Evolutionary conservation across 1,140 invertebrate species (phyloP).

Genomic region (Procambarus virginalis): DNA sequence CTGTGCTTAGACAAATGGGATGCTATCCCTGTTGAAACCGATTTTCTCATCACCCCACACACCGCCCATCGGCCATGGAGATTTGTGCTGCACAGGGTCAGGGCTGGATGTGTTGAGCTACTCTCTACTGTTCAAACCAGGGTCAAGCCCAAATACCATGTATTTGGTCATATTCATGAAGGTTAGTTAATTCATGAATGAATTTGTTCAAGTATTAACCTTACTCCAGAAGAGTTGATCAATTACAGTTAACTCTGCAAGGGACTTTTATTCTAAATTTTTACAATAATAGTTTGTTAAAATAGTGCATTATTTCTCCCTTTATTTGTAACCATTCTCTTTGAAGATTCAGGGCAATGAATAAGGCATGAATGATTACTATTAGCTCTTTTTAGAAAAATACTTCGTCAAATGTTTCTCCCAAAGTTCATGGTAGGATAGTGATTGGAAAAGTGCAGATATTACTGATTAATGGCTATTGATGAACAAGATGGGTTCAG

Average conservation of each 20-base stretch:
- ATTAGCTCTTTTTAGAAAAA: too few species aligned
- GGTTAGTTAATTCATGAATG: slow-evolving; percentile 75
- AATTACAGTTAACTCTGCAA: background rate
- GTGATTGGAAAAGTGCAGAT: too few species aligned
- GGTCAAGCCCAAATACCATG: slow-evolving; percentile 88
- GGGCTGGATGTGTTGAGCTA: slow-evolving; percentile 90
- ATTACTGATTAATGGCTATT: too few species aligned
- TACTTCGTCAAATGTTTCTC: too few species aligned
- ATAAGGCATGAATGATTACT: too few species aligned
- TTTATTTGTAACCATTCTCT: too few species aligned
- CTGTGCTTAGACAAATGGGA: slow-evolving; percentile 86
- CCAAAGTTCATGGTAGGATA: too few species aligned
- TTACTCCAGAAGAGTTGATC: background rate
- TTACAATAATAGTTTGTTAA: too few species aligned
- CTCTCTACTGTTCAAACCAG: slow-evolving; percentile 84
- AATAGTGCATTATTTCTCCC: too few species aligned
- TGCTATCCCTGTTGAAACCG: slow-evolving; percentile 83
- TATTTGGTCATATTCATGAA: slow-evolving; percentile 93
- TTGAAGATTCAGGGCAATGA: too few species aligned
- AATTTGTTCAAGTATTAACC: background rate
- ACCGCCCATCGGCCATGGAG: slow-evolving; percentile 79
- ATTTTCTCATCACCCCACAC: slow-evolving; percentile 84
- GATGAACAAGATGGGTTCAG: too few species aligned
- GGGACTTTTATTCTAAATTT: too few species aligned
- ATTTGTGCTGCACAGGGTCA: slow-evolving; percentile 82